Evolutionary conservation across 2,113 vertebrate species (phyloP).

Genomic region (Hirundichthys speculiger): DNA sequence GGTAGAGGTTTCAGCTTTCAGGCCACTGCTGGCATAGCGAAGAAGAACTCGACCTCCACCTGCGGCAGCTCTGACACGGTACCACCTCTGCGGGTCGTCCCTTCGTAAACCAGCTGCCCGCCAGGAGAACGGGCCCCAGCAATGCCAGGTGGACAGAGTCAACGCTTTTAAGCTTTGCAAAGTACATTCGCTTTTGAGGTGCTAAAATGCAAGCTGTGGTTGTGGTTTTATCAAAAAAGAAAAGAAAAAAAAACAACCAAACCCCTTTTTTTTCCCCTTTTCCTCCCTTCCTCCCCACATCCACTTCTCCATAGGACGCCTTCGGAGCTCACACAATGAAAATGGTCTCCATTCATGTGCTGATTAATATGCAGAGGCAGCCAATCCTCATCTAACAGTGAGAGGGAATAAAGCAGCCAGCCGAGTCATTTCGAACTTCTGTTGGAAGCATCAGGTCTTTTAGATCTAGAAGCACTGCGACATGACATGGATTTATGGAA

Average conservation of each 20-base stretch:
- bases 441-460: conserved; percentile 27
- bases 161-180: too few species aligned
- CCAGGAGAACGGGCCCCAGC: too few species aligned
- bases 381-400: conserved; percentile 73
- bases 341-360: conserved; percentile 71
- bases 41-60: too few species aligned
- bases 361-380: conserved; percentile 84
- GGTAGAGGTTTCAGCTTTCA: too few species aligned
- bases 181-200: too few species aligned
- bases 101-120: too few species aligned
- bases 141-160: too few species aligned
- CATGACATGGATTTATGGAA: conserved; percentile 26
- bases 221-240: background rate
- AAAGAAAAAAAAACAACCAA: conserved; percentile 8
- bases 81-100: too few species aligned
- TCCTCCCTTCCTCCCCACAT: conserved; percentile 2
- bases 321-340: conserved; percentile 77
- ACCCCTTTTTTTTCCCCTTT: conserved; percentile 34
- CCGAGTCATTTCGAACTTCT: conserved; percentile 46
- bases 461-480: conserved; percentile 17
- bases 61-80: too few species aligned
- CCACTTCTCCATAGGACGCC: conserved; percentile 68
- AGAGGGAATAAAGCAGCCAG: conserved; percentile 60
- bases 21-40: too few species aligned
- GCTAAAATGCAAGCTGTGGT: too few species aligned